Evolutionary conservation across 2,888 invertebrate species (phyloP).

Genomic region (Azorinus chamasolen): DNA sequence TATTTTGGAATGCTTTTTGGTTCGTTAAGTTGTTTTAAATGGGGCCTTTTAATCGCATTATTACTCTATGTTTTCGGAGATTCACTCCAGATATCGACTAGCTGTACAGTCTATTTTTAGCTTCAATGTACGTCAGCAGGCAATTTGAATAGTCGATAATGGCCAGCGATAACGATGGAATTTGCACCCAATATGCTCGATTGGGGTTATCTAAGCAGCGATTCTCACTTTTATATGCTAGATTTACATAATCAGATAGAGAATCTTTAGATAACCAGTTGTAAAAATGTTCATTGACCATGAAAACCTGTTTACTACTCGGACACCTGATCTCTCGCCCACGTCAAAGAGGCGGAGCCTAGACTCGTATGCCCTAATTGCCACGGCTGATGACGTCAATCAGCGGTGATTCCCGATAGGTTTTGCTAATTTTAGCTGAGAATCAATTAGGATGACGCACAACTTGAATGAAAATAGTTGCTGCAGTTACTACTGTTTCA

Average conservation of each 20-base stretch:
- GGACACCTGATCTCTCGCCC: constrained; percentile 43
- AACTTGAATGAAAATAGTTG: not conserved
- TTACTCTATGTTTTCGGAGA: too few relatives aligned
- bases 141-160: constrained; percentile 14
- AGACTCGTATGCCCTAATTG: constrained; percentile 51
- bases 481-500: constrained; percentile 37
- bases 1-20: too few relatives aligned
- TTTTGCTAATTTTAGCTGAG: constrained; percentile 54
- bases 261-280: not conserved
- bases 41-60: too few relatives aligned
- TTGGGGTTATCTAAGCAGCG: not conserved
- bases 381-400: constrained; percentile 64
- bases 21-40: too few relatives aligned
- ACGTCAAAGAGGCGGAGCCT: constrained; percentile 75
- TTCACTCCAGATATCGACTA: not conserved
- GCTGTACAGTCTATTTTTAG: constrained; percentile 1
- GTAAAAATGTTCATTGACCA: constrained; percentile 56
- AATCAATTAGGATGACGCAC: constrained; percentile 63
- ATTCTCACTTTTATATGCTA: too few relatives aligned
- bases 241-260: too few relatives aligned
- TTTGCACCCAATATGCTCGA: too few relatives aligned
- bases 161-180: too few relatives aligned
- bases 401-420: constrained; percentile 56
- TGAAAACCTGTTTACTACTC: constrained; percentile 32
- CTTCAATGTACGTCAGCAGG: constrained; percentile 16